phyloP scores from a whole-genome alignment of 2,888 invertebrate species.

The Drosophila merina region DNA sequence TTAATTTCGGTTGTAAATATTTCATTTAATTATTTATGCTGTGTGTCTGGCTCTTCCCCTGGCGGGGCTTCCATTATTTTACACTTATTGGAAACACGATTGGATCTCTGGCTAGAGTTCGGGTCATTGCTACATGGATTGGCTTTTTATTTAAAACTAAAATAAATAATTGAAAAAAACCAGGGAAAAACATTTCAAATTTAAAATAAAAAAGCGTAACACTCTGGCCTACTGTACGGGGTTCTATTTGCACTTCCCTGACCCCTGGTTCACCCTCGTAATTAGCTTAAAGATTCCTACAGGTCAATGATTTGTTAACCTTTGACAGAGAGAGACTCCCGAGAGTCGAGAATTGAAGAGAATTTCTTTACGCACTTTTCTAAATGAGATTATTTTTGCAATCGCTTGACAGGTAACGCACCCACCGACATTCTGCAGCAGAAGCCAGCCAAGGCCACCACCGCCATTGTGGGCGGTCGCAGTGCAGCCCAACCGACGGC shows the following conservation, averaged over 20 bases:
- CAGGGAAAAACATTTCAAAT: constrained; percentile 38
- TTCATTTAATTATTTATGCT: constrained; percentile 76
- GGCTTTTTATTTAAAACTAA: constrained; percentile 43
- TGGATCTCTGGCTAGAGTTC: neutral
- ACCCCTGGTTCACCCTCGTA: constrained; percentile 65
- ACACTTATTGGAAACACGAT: constrained; percentile 31
- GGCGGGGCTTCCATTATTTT: constrained; percentile 53
- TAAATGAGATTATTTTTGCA: neutral
- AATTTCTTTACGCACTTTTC: constrained; percentile 9
- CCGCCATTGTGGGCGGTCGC: constrained; percentile 63
- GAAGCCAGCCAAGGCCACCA: constrained; percentile 76
- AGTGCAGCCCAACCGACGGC: constrained; percentile 54
- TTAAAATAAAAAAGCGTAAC: no score
- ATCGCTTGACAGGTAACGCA: constrained; percentile 67
- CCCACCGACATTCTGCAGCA: constrained; percentile 77
- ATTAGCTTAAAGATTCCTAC: constrained; percentile 80
- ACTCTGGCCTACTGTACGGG: constrained; percentile 15
- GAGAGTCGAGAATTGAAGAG: constrained; percentile 7
- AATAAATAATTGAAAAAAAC: constrained; percentile 2
- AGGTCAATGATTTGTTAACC: constrained; percentile 74
- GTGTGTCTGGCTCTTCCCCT: constrained; percentile 26
- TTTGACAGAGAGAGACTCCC: neutral
- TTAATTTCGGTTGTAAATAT: constrained; percentile 77
- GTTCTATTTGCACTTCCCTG: constrained; percentile 26
- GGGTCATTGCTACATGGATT: constrained; percentile 26